Percentiles rank a stretch among this genome's conserved stretches.
Conservation (phyloP, 2,888 invertebrate genomes). For the Slavum lentiscoides region DNA sequence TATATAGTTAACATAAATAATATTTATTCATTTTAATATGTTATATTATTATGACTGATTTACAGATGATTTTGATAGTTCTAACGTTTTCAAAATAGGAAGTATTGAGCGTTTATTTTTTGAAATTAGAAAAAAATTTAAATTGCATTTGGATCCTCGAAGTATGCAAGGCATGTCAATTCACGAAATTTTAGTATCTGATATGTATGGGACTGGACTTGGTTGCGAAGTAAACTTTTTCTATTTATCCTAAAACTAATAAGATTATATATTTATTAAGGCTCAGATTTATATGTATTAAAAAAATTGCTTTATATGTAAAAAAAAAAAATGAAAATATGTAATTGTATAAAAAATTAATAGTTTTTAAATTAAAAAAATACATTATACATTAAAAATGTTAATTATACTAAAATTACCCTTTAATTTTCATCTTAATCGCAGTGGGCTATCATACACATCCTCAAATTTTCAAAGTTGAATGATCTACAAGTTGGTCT, state of each 20-base stretch:
- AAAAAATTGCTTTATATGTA: no score
- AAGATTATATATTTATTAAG: background rate
- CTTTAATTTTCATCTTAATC: no score
- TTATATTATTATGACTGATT: background rate
- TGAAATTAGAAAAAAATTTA: background rate
- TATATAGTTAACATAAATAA: no score
- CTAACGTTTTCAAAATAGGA: conserved; percentile 23
- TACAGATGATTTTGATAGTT: background rate
- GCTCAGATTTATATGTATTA: no score
- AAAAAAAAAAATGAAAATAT: no score
- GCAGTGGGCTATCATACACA: no score
- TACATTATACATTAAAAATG: no score
- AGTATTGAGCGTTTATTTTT: background rate
- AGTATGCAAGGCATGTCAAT: background rate
- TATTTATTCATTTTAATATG: background rate
- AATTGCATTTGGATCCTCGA: background rate
- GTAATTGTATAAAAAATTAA: no score
- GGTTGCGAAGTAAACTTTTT: conserved; percentile 21
- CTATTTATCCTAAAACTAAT: background rate
- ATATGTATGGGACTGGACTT: conserved; percentile 17
- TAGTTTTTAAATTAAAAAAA: no score
- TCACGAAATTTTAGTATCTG: background rate
- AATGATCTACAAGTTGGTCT: no score
- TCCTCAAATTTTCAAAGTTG: no score
- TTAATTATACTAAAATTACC: no score